phyloP scores from a whole-genome alignment of 2,797 vertebrate species.

The Eptatretus atami region DNA sequence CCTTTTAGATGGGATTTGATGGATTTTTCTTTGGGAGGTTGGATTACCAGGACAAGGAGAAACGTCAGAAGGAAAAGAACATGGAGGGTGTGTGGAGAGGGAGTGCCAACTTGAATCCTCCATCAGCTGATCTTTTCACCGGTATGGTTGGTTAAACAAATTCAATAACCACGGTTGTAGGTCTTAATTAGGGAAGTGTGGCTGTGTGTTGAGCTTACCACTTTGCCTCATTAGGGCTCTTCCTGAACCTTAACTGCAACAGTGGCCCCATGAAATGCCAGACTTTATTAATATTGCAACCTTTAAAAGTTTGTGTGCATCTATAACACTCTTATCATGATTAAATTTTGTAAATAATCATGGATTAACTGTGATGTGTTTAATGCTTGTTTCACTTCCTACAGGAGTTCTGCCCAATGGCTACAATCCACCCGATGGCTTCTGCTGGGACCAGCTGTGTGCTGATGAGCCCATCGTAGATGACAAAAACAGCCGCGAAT shows the following conservation, averaged over 20 bases:
- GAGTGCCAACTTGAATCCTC: conserved; percentile 23
- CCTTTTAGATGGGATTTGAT: conserved; percentile 45
- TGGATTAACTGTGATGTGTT: not conserved
- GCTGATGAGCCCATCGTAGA: conserved; percentile 34
- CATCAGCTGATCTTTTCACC: conserved; percentile 43
- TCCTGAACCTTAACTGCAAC: no score
- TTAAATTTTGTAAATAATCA: not conserved
- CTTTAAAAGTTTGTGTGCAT: no score
- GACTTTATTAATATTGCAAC: no score
- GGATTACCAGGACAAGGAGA: conserved; percentile 41
- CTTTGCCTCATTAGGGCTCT: no score
- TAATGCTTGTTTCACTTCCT: not conserved
- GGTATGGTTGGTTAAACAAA: conserved; percentile 12
- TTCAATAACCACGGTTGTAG: no score
- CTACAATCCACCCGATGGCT: conserved; percentile 31
- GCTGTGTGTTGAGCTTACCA: no score
- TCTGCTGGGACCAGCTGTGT: conserved; percentile 60
- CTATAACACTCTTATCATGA: no score
- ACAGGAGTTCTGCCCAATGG: conserved; percentile 47
- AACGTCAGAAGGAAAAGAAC: conserved; percentile 14
- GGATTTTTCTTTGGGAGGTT: conserved; percentile 55
- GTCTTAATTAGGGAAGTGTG: no score
- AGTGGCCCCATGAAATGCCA: no score
- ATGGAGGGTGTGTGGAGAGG: conserved; percentile 60
- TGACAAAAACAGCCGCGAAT: conserved; percentile 29